Percentiles rank a stretch among this genome's conserved stretches.
Conservation (phyloP, 2,888 invertebrate genomes). For the Dasysyrphus tricinctus region DNA sequence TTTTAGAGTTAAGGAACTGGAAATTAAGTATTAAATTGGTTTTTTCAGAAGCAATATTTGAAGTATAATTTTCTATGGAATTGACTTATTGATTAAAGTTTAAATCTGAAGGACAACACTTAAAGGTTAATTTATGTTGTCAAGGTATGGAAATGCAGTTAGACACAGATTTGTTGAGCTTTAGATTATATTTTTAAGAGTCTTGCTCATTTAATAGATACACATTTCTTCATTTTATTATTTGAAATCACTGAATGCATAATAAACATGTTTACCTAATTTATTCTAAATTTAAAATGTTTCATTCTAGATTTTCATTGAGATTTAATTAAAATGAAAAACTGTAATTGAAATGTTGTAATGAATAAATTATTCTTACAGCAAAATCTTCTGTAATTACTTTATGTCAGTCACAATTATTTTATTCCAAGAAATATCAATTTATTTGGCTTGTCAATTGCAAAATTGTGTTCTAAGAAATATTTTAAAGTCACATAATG, state of each 20-base stretch:
- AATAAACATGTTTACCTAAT: too few relatives aligned
- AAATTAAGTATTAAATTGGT: conserved; percentile 30
- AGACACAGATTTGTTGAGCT: too few relatives aligned
- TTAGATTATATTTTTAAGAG: too few relatives aligned
- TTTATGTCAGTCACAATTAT: neutral
- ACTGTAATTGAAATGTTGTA: too few relatives aligned
- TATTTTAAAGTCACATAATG: neutral
- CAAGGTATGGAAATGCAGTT: too few relatives aligned
- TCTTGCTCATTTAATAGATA: too few relatives aligned
- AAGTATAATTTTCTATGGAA: conserved; percentile 2
- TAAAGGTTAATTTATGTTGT: neutral
- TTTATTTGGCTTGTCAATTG: neutral
- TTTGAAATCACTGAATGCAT: too few relatives aligned
- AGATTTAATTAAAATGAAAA: neutral
- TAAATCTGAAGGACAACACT: neutral
- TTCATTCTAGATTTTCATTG: too few relatives aligned
- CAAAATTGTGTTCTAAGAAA: neutral
- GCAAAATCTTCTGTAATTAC: neutral
- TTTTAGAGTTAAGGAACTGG: conserved; percentile 32
- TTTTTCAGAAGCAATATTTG: conserved; percentile 5
- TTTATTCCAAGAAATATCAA: neutral
- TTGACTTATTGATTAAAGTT: neutral
- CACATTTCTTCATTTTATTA: too few relatives aligned
- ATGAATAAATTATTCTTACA: neutral
- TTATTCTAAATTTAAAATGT: too few relatives aligned